Evolutionary conservation across 2,797 vertebrate species (phyloP), one percentile per base, ranked within the genome.

Genomic region (Sphenodon punctatus): DNA sequence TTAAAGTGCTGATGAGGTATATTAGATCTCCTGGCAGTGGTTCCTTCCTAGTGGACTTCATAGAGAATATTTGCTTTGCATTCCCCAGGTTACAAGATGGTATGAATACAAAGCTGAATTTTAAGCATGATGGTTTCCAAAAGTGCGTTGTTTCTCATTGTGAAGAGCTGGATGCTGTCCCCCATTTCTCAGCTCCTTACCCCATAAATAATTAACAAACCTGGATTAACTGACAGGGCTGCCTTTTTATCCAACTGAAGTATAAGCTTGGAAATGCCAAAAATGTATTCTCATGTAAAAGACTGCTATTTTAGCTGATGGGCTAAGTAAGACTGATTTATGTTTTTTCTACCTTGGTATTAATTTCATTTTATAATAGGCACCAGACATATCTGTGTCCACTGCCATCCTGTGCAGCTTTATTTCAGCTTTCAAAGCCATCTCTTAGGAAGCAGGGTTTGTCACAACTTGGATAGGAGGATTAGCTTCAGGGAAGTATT

Each of bases 281-380:
- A 80, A 72, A 39, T 70, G 46, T 67, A 27, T 83, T 88, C 61
- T 78, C 61, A 58, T 66, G 80, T 72, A 86, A 88, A n/a, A 89
- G 85, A 84, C 86, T 92, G 93, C 87, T 85, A 86, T 93, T 95
- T 93, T 82, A 76, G 86, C 84, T 89, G 92, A 93, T 82, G 92
- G 91, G 61, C 87, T 92, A 91, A 94, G 89, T 86, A 91, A 90
- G 91, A 87, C 86, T 93, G 85, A 92, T 94, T 89, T 94, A 67
- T 80, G 89, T 93, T 92, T 90, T 93, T 95, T 91, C 87, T 85
- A 92, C 91, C 90, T 90, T 93, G 79, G 90, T 93, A 92, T 94
- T 95, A 93, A 93, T 93, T 93, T 91, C 79, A 84, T 77, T 89
- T 88, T 85, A 83, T 75, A 94, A 94, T 66, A 89, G 82, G 79